Percentiles rank a stretch among this genome's conserved stretches.
Evolutionary conservation across 1,140 invertebrate genomes (phyloP).

Genomic region (Epicauta chinensis): DNA sequence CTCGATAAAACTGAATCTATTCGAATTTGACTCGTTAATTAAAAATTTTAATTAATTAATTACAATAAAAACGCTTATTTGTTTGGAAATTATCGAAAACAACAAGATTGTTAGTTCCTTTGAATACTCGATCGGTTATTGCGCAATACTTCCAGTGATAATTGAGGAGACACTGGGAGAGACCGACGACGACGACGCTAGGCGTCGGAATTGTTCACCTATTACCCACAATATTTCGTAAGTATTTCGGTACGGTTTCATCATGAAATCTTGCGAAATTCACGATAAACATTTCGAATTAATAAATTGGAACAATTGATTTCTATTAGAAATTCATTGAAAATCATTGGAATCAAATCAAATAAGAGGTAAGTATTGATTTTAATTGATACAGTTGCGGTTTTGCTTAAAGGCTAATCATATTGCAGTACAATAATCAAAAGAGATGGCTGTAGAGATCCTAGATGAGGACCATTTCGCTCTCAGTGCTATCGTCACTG

Average conservation of each 20-base stretch:
- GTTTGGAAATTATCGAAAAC: neutral
- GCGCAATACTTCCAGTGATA: slow-evolving; percentile 12
- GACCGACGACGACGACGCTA: slow-evolving; percentile 7
- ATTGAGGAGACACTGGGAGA: neutral
- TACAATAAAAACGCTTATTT: no score
- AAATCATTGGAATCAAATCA: no score
- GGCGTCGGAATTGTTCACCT: neutral
- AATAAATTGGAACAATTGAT: neutral
- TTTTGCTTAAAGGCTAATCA: neutral
- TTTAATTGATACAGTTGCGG: neutral
- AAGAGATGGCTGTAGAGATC: slow-evolving; percentile 59
- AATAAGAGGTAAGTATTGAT: no score
- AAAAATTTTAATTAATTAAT: no score
- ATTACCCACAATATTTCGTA: slow-evolving; percentile 4
- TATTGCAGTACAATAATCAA: neutral
- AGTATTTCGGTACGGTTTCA: no score
- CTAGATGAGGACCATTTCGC: slow-evolving; percentile 81
- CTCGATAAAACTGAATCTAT: no score
- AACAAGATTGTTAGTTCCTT: no score
- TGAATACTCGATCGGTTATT: no score
- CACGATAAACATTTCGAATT: no score
- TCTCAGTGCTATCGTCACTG: slow-evolving; percentile 81
- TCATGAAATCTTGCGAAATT: no score
- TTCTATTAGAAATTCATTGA: neutral
- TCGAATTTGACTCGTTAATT: no score